Percentiles rank a stretch among this genome's conserved stretches.
phyloP scores from a whole-genome alignment of 2,113 vertebrate genomes.

The Leptocoma aspasia region DNA sequence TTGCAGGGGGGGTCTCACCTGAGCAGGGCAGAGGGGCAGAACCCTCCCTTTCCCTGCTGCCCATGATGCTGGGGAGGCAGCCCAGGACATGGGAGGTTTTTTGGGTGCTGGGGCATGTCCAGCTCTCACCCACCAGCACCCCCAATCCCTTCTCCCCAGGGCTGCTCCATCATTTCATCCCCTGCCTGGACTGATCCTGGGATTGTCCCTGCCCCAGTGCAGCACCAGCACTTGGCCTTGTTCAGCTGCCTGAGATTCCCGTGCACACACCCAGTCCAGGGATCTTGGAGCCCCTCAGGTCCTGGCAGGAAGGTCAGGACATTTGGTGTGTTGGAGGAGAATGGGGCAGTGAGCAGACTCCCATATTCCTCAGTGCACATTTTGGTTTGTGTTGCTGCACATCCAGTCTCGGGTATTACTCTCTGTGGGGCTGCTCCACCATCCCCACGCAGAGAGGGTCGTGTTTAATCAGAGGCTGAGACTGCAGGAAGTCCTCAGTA shows the following conservation, averaged over 20 bases:
- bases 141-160: background rate
- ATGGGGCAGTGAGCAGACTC: background rate
- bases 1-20: background rate
- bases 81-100: background rate
- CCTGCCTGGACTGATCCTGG: background rate
- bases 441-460: background rate
- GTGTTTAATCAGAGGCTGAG: background rate
- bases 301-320: background rate
- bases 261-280: fast-evolving
- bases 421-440: background rate
- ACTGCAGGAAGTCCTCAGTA: background rate
- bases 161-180: background rate
- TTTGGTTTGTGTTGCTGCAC: background rate
- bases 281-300: fast-evolving
- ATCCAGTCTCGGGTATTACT: fast-evolving
- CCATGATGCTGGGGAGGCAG: background rate
- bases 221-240: background rate
- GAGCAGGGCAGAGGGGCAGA: background rate
- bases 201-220: fast-evolving
- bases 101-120: background rate
- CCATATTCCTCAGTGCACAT: fast-evolving
- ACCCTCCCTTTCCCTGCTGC: background rate
- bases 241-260: too few relatives aligned
- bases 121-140: background rate
- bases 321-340: background rate